Percentiles rank a stretch among this genome's conserved stretches.
phyloP scores from a whole-genome alignment of 2,797 vertebrate species.

The Potorous gilbertii region DNA sequence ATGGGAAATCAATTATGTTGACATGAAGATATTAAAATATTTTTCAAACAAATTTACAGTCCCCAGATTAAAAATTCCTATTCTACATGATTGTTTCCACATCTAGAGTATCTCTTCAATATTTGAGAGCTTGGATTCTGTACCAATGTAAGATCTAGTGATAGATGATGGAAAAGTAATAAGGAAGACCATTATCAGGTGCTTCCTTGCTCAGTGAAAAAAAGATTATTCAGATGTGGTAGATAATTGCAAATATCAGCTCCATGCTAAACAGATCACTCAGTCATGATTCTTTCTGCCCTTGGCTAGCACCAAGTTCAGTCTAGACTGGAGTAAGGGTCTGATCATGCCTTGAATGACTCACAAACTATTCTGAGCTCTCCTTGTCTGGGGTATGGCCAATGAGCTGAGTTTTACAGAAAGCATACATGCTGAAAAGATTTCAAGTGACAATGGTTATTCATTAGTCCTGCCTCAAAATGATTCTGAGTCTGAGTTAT shows the following conservation, averaged over 20 bases:
- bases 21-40: background rate
- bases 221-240: background rate
- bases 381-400: slow-evolving; percentile 14
- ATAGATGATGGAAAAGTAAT: background rate
- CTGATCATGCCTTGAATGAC: background rate
- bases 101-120: background rate
- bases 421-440: background rate
- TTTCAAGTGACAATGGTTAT: background rate
- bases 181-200: background rate
- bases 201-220: background rate
- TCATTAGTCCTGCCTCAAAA: too few relatives aligned
- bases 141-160: background rate
- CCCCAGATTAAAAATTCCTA: background rate
- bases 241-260: background rate
- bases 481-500: background rate
- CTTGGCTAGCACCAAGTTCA: background rate
- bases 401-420: background rate
- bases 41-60: background rate
- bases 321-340: background rate
- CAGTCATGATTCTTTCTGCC: background rate
- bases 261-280: background rate
- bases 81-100: background rate
- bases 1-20: background rate
- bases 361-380: background rate
- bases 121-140: background rate